Base-by-base conservation (phyloP, 2,888 invertebrate genomes). In the Spodoptera picta region DNA sequence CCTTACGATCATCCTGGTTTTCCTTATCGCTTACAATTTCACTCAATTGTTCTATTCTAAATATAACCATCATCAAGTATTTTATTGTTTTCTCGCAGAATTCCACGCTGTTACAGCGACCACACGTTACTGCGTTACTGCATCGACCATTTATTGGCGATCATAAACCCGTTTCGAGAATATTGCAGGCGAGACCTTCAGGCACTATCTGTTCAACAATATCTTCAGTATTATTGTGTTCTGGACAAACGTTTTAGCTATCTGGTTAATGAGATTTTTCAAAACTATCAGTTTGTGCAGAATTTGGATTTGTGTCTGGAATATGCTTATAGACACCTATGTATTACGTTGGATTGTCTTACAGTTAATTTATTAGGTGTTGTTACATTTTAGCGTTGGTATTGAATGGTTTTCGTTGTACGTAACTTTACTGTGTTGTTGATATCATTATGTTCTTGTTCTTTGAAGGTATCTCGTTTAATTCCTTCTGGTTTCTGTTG, bases 121-220 rank as follows among this genome's bases (percentile, higher is more conserved):
- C 65, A 4, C n/a, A 62, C 57, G 27, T 53, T 23, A 48, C n/a
- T 58, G 66, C 60, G 27, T 55, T 23, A 50, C n/a, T 58, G 66
- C 60, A 69, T 65, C 50, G 31, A 55, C 24, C 58, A 42, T 85
- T 85, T 85, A 85, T 80, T 82, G 75, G 73, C 63, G 66, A 71
- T 83, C 86, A 82, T 88, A 87, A 88, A 87, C 84, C 84, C 83
- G 86, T 84, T 85, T 84, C 78, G 57, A 68, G 81, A 79, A 77
- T 73, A 73, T 62, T 75, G 78, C 69, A 75, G 72, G 53, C 47
- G 73, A 77, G 82, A 81, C 85, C 84, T 87, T 85, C 83, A 73
- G 19, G 14, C 36, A 54, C 19, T 59, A 69, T 69, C 58, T 67
- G 73, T 53, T 51, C 42, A 60, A 50, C 42, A 27, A 42, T 23